Evolutionary conservation across 37 sponge, comb jelly and placozoan genomes (phyloP).

Genomic region (Diacarnus erythraeanus): DNA sequence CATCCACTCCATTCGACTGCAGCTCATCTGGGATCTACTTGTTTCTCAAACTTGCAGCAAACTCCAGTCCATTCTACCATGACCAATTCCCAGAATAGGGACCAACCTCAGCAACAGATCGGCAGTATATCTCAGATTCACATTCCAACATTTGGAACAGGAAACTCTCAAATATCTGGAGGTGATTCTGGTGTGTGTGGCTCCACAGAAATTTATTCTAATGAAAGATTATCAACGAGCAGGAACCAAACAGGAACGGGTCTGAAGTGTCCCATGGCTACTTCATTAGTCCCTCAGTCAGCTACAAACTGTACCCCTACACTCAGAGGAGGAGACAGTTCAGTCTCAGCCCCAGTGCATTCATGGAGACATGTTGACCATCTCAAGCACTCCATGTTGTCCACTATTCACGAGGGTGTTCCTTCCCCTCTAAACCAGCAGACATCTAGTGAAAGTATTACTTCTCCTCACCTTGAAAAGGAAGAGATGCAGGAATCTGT

Average conservation of each 20-base stretch:
- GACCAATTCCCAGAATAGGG: neutral
- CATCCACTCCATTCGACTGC: conserved; percentile 48
- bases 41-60: conserved; percentile 1
- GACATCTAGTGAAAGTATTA: neutral
- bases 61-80: conserved; percentile 17
- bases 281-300: neutral
- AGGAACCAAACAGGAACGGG: neutral
- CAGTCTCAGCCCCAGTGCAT: neutral
- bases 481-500: neutral
- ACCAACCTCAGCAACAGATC: neutral
- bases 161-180: neutral
- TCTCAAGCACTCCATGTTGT: neutral
- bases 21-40: neutral
- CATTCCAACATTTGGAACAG: neutral
- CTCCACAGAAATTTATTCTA: neutral
- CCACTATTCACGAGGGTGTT: neutral
- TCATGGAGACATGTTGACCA: neutral
- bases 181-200: conserved; percentile 41
- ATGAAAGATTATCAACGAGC: neutral
- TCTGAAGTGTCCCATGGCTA: too few species aligned
- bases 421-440: too few species aligned
- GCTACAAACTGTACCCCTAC: neutral
- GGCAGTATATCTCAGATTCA: neutral
- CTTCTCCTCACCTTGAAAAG: neutral
- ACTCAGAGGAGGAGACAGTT: neutral